These are phyloP conservation scores for Agelas oroides DNA, from an alignment of 37 sponge, comb jelly and placozoan genomes.

Conservation along the genomic window DNA sequence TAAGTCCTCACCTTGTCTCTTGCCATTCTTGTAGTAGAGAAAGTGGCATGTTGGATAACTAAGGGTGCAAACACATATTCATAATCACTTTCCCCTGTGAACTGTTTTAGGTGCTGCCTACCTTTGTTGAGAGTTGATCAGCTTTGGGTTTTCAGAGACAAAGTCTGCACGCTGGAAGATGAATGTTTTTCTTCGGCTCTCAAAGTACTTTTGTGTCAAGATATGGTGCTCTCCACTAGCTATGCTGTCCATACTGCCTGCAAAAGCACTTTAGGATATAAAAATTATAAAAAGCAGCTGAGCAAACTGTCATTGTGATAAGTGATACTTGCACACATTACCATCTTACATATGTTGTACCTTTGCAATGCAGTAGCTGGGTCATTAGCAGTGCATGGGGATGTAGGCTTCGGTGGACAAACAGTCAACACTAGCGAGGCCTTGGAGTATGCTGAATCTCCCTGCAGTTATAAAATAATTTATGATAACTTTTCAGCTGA, in stretches of 20 bases:
- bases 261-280: slow-evolving; percentile 1
- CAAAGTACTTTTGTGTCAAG: slow-evolving; percentile 37
- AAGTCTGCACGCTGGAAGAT: slow-evolving; percentile 19
- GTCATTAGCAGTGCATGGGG: slow-evolving; percentile 21
- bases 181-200: slow-evolving; percentile 53
- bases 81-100: no score
- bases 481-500: no score
- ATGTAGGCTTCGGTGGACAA: slow-evolving; percentile 15
- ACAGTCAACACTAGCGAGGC: slow-evolving; percentile 23
- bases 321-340: no score
- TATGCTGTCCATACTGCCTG: not conserved
- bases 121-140: not conserved
- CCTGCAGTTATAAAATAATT: no score
- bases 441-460: slow-evolving; percentile 15
- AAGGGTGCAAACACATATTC: no score
- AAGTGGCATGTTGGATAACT: slow-evolving; percentile 58
- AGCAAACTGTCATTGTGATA: no score
- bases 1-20: not conserved
- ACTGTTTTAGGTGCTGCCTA: not conserved
- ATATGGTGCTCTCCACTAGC: slow-evolving; percentile 52
- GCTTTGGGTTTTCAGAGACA: not conserved
- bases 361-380: slow-evolving; percentile 44
- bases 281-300: no score
- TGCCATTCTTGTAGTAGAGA: slow-evolving; percentile 42
- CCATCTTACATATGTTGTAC: slow-evolving; percentile 6